These are phyloP conservation scores for Micrasema longulum DNA, from an alignment of 1,140 invertebrate genomes.

Conservation along the genomic window DNA sequence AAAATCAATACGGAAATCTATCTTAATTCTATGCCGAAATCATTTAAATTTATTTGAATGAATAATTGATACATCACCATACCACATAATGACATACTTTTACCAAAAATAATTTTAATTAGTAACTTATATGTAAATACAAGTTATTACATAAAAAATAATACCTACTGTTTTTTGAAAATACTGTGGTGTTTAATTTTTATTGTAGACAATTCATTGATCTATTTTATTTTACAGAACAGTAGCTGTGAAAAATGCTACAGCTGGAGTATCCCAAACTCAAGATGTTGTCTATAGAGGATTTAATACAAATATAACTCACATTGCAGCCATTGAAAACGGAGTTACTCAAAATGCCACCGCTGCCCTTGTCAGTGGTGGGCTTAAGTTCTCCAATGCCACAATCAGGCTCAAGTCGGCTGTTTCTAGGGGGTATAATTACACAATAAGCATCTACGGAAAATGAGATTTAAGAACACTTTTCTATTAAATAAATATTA, in stretches of 20 bases:
- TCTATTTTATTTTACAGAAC: conserved; percentile 10
- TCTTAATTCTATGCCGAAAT: too few species aligned
- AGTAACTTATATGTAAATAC: too few species aligned
- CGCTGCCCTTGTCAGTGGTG: conserved; percentile 33
- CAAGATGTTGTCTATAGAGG: conserved; percentile 49
- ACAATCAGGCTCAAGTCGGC: conserved; percentile 46
- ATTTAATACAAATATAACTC: conserved; percentile 43
- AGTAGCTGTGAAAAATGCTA: conserved; percentile 3
- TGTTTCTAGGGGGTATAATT: conserved; percentile 48
- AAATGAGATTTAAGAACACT: neutral
- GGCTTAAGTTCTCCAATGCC: conserved; percentile 23
- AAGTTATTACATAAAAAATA: too few species aligned
- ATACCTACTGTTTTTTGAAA: too few species aligned
- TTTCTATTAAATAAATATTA: too few species aligned
- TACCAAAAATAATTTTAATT: too few species aligned
- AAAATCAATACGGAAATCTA: too few species aligned
- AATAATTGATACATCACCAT: too few species aligned
- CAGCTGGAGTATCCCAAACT: conserved; percentile 1
- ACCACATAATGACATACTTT: too few species aligned
- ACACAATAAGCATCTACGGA: conserved; percentile 44
- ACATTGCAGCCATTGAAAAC: conserved; percentile 42
- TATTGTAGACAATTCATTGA: too few species aligned
- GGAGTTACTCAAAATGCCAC: conserved; percentile 46
- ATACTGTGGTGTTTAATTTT: too few species aligned
- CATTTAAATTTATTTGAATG: too few species aligned